Evolutionary conservation across 1,140 invertebrate species (phyloP).

Genomic region (Drosophila pruinosa): DNA sequence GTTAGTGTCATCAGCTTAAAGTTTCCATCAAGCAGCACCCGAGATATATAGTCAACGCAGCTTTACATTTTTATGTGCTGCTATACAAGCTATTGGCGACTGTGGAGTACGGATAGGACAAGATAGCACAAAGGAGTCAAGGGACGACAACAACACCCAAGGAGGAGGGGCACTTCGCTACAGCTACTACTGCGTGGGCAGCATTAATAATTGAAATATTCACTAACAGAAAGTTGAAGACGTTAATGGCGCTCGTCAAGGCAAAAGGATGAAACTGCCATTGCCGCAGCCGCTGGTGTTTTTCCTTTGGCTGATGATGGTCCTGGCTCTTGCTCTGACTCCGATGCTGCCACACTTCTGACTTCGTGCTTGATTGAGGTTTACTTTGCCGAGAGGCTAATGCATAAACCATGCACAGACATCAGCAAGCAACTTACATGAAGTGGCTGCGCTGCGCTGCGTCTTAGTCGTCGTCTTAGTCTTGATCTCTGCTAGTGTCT

Average conservation of each 20-base stretch:
- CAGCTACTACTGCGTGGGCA: constrained; percentile 40
- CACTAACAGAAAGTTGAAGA: constrained; percentile 82
- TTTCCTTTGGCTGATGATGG: constrained; percentile 8
- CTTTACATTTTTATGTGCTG: constrained; percentile 72
- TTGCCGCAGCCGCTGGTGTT: constrained; percentile 14
- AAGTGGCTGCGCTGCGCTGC: constrained; percentile 26
- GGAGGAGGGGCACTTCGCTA: not conserved
- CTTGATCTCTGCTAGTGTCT: constrained; percentile 39
- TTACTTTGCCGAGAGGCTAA: constrained; percentile 70
- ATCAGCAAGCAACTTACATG: constrained; percentile 70
- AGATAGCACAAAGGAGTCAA: not conserved
- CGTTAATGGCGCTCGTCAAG: constrained; percentile 73
- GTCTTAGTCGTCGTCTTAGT: constrained; percentile 34
- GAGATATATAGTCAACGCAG: constrained; percentile 33
- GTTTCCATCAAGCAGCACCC: constrained; percentile 21
- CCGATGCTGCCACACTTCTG: constrained; percentile 26
- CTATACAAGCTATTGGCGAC: constrained; percentile 26
- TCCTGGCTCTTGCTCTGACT: not conserved
- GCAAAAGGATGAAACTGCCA: constrained; percentile 26
- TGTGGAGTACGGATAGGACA: not conserved
- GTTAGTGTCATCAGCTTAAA: constrained; percentile 62
- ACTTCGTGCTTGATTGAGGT: constrained; percentile 72
- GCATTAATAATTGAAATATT: constrained; percentile 82
- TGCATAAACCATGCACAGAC: constrained; percentile 80
- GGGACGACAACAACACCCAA: not conserved